Conservation (phyloP, 2,113 vertebrate genomes). For the Anarhynchus alexandrinus region DNA sequence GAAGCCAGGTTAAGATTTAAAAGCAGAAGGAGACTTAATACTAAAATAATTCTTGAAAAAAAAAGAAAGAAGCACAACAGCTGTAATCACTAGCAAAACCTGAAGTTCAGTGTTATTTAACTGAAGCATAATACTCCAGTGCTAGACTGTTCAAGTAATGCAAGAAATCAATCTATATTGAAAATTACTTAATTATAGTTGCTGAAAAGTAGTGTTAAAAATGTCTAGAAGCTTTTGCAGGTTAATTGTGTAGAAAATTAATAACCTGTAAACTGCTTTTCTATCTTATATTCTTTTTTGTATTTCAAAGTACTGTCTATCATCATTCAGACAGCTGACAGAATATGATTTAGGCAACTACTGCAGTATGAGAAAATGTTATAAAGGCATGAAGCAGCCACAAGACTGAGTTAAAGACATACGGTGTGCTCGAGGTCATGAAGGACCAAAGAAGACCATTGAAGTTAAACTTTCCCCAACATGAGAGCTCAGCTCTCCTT, state of each 20-base stretch:
- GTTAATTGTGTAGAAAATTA: neutral
- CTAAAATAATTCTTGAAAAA: neutral
- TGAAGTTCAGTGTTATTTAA: neutral
- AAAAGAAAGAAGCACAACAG: neutral
- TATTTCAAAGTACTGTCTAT: neutral
- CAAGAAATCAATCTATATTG: neutral
- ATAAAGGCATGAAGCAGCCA: neutral
- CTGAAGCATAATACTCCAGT: neutral
- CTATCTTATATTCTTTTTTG: neutral
- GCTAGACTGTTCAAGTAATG: neutral
- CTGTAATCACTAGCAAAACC: neutral
- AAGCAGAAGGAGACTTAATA: neutral
- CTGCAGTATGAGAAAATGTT: neutral
- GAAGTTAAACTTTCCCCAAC: neutral
- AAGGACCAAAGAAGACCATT: neutral
- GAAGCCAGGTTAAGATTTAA: neutral
- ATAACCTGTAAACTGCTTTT: neutral
- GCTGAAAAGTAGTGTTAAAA: neutral
- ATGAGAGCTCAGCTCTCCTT: neutral
- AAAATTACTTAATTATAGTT: neutral
- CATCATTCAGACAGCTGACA: neutral
- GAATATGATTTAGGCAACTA: neutral
- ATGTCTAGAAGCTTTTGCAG: neutral
- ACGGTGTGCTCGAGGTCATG: accelerated
- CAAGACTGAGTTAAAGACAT: neutral